Evolutionary conservation across 1,140 invertebrate species (phyloP).

Genomic region (Lutraria rhynchaena): DNA sequence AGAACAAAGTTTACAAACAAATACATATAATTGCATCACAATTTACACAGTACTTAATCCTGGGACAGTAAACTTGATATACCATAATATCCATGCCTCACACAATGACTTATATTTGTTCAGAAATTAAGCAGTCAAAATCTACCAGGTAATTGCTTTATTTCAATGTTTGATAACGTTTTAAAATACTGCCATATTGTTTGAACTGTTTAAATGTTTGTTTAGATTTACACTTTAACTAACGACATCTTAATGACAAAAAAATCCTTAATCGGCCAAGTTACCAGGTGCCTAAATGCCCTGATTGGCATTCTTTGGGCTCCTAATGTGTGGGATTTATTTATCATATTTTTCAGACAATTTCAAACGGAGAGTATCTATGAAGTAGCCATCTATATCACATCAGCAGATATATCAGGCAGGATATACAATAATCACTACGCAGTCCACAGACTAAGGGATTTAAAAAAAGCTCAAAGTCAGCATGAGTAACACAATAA

Average conservation of each 20-base stretch:
- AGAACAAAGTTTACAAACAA: too few species aligned
- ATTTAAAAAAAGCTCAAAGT: too few species aligned
- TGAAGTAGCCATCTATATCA: slow-evolving; percentile 24
- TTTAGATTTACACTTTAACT: slow-evolving; percentile 54
- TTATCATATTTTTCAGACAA: not conserved
- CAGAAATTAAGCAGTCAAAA: not conserved
- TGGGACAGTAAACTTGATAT: too few species aligned
- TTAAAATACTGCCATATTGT: slow-evolving; percentile 40
- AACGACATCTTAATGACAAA: slow-evolving; percentile 48
- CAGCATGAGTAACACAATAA: too few species aligned
- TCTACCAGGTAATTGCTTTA: slow-evolving; percentile 32
- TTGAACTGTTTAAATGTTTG: slow-evolving; percentile 54
- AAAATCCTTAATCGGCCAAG: slow-evolving; percentile 5
- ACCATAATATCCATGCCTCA: too few species aligned
- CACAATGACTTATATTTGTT: not conserved
- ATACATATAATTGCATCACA: too few species aligned
- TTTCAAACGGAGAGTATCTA: not conserved
- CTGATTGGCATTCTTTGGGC: slow-evolving; percentile 9
- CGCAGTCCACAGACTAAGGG: not conserved
- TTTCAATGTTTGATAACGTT: slow-evolving; percentile 9
- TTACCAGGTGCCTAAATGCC: slow-evolving; percentile 18
- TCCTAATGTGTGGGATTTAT: slow-evolving; percentile 7
- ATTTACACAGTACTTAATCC: too few species aligned
- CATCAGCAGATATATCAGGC: not conserved
- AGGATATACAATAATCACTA: not conserved